These are phyloP conservation scores for Caenorhabditis latens DNA, from an alignment of 1,140 invertebrate genomes.

Conservation along the genomic window DNA sequence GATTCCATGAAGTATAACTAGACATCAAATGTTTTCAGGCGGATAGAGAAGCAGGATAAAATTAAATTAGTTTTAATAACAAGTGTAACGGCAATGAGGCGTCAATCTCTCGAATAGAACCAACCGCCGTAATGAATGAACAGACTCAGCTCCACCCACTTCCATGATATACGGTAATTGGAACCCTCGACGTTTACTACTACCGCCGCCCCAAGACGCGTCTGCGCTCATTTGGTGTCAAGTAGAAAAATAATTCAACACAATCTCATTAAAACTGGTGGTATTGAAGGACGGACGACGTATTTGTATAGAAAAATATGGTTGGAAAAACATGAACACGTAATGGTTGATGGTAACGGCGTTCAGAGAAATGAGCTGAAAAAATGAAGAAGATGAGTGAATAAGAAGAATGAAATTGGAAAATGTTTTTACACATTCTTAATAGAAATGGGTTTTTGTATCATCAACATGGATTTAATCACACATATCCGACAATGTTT, in stretches of 20 bases:
- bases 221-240: conserved; percentile 37
- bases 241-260: conserved; percentile 55
- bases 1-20: too few species aligned
- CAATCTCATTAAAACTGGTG: conserved; percentile 50
- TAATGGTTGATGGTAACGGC: conserved; percentile 42
- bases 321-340: conserved; percentile 38
- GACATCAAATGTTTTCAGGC: too few species aligned
- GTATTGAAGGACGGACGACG: neutral
- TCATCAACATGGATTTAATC: conserved; percentile 38
- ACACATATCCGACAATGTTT: neutral
- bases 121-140: conserved; percentile 38
- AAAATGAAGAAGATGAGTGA: neutral
- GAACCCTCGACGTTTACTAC: neutral
- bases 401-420: conserved; percentile 5
- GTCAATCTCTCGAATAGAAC: neutral
- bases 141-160: conserved; percentile 26
- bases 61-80: neutral
- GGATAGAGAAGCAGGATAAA: neutral
- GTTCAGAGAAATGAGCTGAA: conserved; percentile 18
- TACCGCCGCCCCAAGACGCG: neutral
- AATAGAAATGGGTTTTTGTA: neutral
- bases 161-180: conserved; percentile 54
- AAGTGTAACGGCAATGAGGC: neutral
- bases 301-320: conserved; percentile 49
- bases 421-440: neutral